Conservation (phyloP, 2,113 vertebrate genomes). For the Oxygymnocypris stewartii region DNA sequence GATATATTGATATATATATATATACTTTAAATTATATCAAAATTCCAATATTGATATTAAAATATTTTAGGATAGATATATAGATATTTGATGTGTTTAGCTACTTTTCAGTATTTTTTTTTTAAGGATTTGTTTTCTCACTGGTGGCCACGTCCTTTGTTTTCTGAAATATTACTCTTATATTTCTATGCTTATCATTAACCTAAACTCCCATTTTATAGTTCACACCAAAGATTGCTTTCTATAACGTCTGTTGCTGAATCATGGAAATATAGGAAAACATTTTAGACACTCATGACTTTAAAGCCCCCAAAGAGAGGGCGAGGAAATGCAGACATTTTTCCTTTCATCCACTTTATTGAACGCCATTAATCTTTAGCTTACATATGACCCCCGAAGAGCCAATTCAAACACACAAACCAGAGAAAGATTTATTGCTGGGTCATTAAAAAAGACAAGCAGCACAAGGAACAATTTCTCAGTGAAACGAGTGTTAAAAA, state of each 20-base stretch:
- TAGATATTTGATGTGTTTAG: no score
- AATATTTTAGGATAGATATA: no score
- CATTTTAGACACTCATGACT: constrained; percentile 20
- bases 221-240: not conserved
- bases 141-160: not conserved
- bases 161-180: not conserved
- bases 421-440: constrained; percentile 52
- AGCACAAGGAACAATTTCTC: constrained; percentile 33
- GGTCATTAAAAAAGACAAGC: constrained; percentile 37
- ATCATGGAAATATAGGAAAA: constrained; percentile 36
- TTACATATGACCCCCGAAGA: constrained; percentile 42
- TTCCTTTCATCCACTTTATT: constrained; percentile 48
- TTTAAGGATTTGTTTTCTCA: no score
- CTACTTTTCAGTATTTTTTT: not conserved
- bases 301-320: constrained; percentile 21
- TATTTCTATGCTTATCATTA: not conserved
- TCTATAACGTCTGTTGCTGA: constrained; percentile 25
- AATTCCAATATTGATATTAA: no score
- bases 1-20: no score
- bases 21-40: no score
- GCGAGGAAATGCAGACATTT: constrained; percentile 42
- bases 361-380: constrained; percentile 50
- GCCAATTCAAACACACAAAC: constrained; percentile 48
- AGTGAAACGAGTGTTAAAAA: constrained; percentile 44
- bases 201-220: not conserved